phyloP scores from a whole-genome alignment of 2,888 invertebrate genomes.

The Drosophila subquinaria region DNA sequence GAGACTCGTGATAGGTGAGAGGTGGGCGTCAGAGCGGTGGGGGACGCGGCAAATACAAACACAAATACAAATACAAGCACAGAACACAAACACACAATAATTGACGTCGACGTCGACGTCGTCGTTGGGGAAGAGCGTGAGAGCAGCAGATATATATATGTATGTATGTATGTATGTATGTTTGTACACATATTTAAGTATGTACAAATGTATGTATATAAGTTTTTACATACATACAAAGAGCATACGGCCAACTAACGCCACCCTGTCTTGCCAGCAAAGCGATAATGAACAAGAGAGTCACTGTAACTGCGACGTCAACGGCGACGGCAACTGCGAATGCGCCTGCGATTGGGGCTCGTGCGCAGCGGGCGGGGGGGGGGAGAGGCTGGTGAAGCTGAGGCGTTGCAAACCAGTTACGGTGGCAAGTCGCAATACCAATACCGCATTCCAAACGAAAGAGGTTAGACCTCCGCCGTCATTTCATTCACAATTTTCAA shows the following conservation, averaged over 20 bases:
- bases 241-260: slow-evolving; percentile 65
- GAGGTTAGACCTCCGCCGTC: slow-evolving; percentile 82
- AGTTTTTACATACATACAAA: slow-evolving; percentile 20
- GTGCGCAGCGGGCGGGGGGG: neutral
- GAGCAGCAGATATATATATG: slow-evolving; percentile 17
- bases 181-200: neutral
- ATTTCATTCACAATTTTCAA: slow-evolving; percentile 85
- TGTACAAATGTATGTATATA: neutral
- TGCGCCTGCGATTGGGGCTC: slow-evolving; percentile 22
- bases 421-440: slow-evolving; percentile 80
- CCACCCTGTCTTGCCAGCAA: slow-evolving; percentile 66
- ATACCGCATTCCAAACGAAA: slow-evolving; percentile 82
- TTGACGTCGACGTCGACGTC: slow-evolving; percentile 21
- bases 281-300: slow-evolving; percentile 68
- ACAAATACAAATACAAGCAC: slow-evolving; percentile 25
- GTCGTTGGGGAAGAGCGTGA: slow-evolving; percentile 13
- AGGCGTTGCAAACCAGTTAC: slow-evolving; percentile 72
- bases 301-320: slow-evolving; percentile 29
- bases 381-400: neutral
- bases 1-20: slow-evolving; percentile 19
- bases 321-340: neutral
- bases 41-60: slow-evolving; percentile 37
- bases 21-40: slow-evolving; percentile 27
- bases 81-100: slow-evolving; percentile 26
- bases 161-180: neutral